Evolutionary conservation across 2,888 invertebrate species (phyloP), one percentile per base, ranked within the genome.

Genomic region (Eutolmus rufibarbis): DNA sequence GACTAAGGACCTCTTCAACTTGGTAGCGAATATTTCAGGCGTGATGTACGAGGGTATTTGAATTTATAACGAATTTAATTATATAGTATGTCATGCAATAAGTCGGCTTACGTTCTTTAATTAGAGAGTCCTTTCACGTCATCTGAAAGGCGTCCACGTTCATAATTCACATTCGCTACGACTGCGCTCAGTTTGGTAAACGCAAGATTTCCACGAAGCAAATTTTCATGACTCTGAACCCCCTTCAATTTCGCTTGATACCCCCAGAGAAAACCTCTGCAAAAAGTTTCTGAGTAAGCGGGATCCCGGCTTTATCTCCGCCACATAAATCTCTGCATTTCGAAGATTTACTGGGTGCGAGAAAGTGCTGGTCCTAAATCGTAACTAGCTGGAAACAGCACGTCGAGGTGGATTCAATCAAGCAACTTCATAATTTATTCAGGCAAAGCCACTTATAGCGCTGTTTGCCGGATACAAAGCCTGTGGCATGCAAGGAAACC

Each of bases 361-460:
- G 2, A 66, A 28, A 66, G 14, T 2, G 0, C 9, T 28, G 66
- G 66, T 8, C 66, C 28, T 12, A 66, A 66, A 66, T 28, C 66
- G 66, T 3, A 19, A 66, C 66, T 66, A 66, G 9, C 66, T 66
- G 66, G 66, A 66, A 66, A 66, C 66, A 9, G 23, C 28, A 66
- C 66, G 66, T 66, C 66, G n/a, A 66, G 66, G 66, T 66, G 66
- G 66, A 66, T 76, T 76, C 76, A 76, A 76, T 76, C 76, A 76
- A 34, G 7, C 40, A 40, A 76, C 40, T 40, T 76, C 40, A 76
- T 76, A 76, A 76, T 76, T 76, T 76, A 76, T 76, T 76, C 66
- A 14, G 66, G 4, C 28, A 66, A 66, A 66, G 66, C 66, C 66
- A 66, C 12, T 66, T 66, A 66, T 2, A 19, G 66, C 66, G 23